Evolutionary conservation across 1,140 invertebrate genomes (phyloP), one percentile per base, ranked within the genome.

Genomic region (Saccostrea glomerata): DNA sequence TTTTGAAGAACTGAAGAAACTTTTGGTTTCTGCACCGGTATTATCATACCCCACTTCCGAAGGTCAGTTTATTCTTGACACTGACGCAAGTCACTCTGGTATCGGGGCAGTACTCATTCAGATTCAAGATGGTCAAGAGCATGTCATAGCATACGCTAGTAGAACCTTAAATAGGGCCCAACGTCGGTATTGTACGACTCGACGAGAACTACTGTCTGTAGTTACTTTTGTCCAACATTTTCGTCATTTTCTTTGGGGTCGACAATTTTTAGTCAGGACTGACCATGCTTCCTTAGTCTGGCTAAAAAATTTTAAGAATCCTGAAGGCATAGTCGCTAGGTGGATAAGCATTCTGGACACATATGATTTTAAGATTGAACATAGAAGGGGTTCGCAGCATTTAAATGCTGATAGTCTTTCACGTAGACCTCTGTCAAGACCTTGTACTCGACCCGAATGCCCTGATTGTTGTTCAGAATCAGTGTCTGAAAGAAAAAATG

Each of bases 311-410:
- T n/a, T n/a, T n/a, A n/a, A n/a, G n/a, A n/a, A n/a, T n/a, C n/a
- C n/a, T n/a, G n/a, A n/a, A n/a, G n/a, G n/a, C n/a, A n/a, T n/a
- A n/a, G n/a, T n/a, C n/a, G n/a, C n/a, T n/a, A n/a, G n/a, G n/a
- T n/a, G n/a, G n/a, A 40, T 82, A 20, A 36, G 15, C 7, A 54
- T 36, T 40, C 23, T 82, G 23, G 77, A 82, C 77, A n/a, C n/a
- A 47, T 82, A 82, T 82, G 77, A 82, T 36, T 82, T 36, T 82
- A 23, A 82, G n/a, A 36, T 36, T 36, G 77, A 82, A 25, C 23
- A 17, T 20, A 82, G 13, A 23, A 23, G 15, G 23, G 23, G 13
- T 13, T n/a, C n/a, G n/a, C n/a, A n/a, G n/a, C n/a, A n/a, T n/a
- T n/a, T n/a, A n/a, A n/a, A n/a, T n/a, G n/a, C 77, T 36, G 77